A percentile compares a stretch with the other conserved stretches of the same genome.
phyloP scores from a whole-genome alignment of 2,888 invertebrate species.

The Thumatha senex region DNA sequence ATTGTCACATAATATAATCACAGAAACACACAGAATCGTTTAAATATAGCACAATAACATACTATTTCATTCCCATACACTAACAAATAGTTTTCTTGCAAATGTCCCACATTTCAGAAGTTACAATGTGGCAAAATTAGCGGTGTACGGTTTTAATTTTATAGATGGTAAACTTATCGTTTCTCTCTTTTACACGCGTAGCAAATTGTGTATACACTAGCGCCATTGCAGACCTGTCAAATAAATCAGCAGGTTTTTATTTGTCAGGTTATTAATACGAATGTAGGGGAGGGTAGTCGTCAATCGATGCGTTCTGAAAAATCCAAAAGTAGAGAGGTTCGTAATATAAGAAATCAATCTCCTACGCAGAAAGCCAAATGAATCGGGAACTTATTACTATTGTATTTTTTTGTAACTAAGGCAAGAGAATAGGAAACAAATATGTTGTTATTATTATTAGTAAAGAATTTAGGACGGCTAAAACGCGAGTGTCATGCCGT shows the following conservation, averaged over 20 bases:
- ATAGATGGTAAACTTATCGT: not conserved
- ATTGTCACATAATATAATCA: conserved; percentile 17
- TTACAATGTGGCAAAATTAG: not conserved
- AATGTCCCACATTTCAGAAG: not conserved
- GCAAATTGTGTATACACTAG: not conserved
- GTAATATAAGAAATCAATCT: not conserved
- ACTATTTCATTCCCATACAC: not conserved
- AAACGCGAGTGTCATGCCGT: too few relatives aligned
- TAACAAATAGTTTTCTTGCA: not conserved
- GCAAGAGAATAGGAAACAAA: too few relatives aligned
- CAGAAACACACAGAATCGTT: not conserved
- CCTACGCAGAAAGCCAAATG: too few relatives aligned
- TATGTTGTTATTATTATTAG: too few relatives aligned
- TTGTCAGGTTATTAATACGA: not conserved
- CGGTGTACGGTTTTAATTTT: not conserved
- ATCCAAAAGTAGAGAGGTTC: not conserved
- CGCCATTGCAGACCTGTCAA: not conserved
- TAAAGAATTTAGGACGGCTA: too few relatives aligned
- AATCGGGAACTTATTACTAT: too few relatives aligned
- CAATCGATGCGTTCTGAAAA: conserved; percentile 1
- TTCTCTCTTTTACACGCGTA: not conserved
- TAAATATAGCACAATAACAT: not conserved
- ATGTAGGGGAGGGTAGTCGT: conserved; percentile 3
- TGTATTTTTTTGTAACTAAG: not conserved
- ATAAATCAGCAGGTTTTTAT: not conserved